phyloP scores from a whole-genome alignment of 2,888 invertebrate genomes.

The Noctuana brunneofusca region DNA sequence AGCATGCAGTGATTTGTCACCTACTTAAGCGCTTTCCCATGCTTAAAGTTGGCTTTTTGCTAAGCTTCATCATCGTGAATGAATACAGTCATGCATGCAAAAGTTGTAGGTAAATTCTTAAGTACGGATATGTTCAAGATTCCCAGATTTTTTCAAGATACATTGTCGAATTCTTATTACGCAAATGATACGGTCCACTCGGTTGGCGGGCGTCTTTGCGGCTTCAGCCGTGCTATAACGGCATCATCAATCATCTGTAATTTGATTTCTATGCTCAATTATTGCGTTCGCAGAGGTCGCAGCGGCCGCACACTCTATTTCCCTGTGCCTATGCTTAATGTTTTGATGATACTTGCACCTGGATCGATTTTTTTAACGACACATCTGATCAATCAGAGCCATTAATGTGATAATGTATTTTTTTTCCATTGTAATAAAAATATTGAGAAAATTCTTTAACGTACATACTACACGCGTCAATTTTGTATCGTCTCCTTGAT shows the following conservation, averaged over 20 bases:
- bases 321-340: constrained; percentile 56
- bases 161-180: constrained; percentile 73
- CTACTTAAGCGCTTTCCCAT: constrained; percentile 25
- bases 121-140: not conserved
- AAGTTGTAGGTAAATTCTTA: constrained; percentile 2
- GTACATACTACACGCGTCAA: not conserved
- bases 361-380: constrained; percentile 24
- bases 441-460: not conserved
- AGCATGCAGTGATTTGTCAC: constrained; percentile 29
- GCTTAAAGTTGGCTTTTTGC: constrained; percentile 19
- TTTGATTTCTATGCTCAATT: constrained; percentile 83
- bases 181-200: constrained; percentile 75
- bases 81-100: constrained; percentile 20
- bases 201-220: constrained; percentile 68
- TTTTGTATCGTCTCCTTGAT: not conserved
- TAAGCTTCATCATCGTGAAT: constrained; percentile 13
- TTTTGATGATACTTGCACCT: constrained; percentile 46
- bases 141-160: constrained; percentile 46
- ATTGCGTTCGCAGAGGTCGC: constrained; percentile 80
- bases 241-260: constrained; percentile 82
- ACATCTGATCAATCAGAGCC: not conserved
- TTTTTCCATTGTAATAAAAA: not conserved
- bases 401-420: not conserved
- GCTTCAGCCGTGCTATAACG: constrained; percentile 79
- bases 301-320: constrained; percentile 62